Percentiles rank a stretch among this genome's conserved stretches.
Conservation (phyloP, 1,140 invertebrate species). For the Cydia splendana region DNA sequence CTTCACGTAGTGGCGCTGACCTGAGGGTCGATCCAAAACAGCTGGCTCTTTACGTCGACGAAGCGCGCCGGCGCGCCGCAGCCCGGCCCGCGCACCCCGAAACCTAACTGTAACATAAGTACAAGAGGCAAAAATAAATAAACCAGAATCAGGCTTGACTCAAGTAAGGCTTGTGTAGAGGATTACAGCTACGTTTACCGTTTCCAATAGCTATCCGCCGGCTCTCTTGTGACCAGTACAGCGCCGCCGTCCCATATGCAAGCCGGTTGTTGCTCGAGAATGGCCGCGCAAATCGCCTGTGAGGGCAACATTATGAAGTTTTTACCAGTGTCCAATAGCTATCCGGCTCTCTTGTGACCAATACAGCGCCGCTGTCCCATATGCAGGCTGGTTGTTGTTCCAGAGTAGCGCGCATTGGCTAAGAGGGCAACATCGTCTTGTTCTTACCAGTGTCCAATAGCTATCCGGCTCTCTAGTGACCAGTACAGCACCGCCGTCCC, state of each 20-base stretch:
- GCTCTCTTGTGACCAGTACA: neutral
- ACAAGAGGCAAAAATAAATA: neutral
- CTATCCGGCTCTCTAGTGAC: neutral
- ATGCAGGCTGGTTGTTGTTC: neutral
- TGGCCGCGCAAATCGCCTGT: neutral
- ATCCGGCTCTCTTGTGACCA: neutral
- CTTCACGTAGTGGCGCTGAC: conserved; percentile 37
- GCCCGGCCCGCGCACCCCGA: conserved; percentile 16
- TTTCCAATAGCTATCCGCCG: neutral
- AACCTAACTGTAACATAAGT: neutral
- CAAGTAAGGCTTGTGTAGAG: no score
- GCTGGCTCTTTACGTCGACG: neutral
- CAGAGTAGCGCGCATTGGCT: neutral
- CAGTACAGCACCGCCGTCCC: conserved; percentile 2
- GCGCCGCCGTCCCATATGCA: conserved; percentile 9
- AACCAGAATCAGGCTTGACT: no score
- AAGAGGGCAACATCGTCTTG: conserved; percentile 1
- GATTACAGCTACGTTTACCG: no score
- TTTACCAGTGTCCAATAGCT: conserved; percentile 3
- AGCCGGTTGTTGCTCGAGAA: neutral
- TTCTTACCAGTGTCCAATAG: no score
- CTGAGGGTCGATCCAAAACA: conserved; percentile 40
- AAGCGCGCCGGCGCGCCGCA: conserved; percentile 11
- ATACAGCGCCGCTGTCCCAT: neutral
- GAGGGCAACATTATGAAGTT: neutral